A percentile compares a stretch with the other conserved stretches of the same genome.
Evolutionary conservation across 30 jellyfish, hydroid and myxozoan species (phyloP).

Genomic region (Calvadosia cruxmelitensis): DNA sequence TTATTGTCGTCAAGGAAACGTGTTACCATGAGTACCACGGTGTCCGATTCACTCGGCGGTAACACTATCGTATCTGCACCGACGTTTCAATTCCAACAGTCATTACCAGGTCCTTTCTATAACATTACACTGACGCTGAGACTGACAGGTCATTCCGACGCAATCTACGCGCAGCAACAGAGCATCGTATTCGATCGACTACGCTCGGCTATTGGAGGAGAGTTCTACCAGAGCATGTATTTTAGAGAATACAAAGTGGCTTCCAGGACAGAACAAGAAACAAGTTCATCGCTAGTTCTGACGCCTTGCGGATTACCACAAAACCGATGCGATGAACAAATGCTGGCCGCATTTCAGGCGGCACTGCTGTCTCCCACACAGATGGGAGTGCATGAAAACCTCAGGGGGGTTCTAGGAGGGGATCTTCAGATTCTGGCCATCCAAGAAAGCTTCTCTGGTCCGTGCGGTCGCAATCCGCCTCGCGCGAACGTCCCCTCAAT

Average conservation of each 20-base stretch:
- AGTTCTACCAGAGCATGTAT: slow-evolving; percentile 24
- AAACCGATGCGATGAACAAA: slow-evolving; percentile 22
- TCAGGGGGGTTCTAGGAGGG: slow-evolving; percentile 10
- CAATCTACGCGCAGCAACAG: slow-evolving; percentile 33
- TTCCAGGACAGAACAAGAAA: background rate
- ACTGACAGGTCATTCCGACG: slow-evolving; percentile 8
- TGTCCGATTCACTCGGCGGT: slow-evolving; percentile 12
- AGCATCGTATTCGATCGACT: slow-evolving; percentile 2
- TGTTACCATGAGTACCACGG: background rate
- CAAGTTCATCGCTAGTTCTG: slow-evolving; percentile 33
- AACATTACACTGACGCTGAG: slow-evolving; percentile 29
- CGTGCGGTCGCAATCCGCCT: slow-evolving; percentile 61
- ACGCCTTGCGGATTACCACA: slow-evolving; percentile 45
- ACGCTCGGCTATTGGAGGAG: slow-evolving; percentile 12
- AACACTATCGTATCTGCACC: slow-evolving; percentile 5
- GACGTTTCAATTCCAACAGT: slow-evolving; percentile 10
- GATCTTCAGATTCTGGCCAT: slow-evolving; percentile 15
- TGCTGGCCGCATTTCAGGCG: slow-evolving; percentile 13
- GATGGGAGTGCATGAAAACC: background rate
- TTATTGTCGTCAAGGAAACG: background rate
- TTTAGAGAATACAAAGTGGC: slow-evolving; percentile 27
- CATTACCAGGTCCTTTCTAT: slow-evolving; percentile 21
- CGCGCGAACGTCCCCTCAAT: slow-evolving; percentile 19
- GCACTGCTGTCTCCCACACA: slow-evolving; percentile 28
- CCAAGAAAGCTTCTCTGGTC: slow-evolving; percentile 41